Base-by-base conservation (phyloP, 2,888 invertebrate genomes). In the Carterocephalus palaemon region DNA sequence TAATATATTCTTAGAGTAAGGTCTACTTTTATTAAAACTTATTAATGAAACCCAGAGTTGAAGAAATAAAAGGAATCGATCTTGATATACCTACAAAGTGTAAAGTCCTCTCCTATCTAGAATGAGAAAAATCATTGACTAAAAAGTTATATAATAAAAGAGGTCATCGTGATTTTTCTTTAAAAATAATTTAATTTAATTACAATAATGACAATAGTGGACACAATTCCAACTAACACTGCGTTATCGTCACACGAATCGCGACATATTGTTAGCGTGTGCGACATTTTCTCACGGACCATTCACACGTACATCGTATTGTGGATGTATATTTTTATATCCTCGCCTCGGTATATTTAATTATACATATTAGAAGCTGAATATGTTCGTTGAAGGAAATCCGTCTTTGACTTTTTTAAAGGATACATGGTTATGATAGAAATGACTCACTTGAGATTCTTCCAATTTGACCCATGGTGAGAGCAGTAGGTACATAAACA, bases 281-380 rank as follows among this genome's bases (percentile, higher is more conserved):
- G 49, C 34, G 43, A 52, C 56, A 49, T 50, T 48, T 54, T 16
- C 12, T 6, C 19, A 31, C 36, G 47, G 9, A 4, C 28, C 9
- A 36, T 47, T 47, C 47, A 47, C 41, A 47, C 34, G 34, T 40
- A 34, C 16, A 13, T 13, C 3, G 15, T 38, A 34, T 40, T 17
- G 39, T 46, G 34, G 33, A 46, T 28, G 34, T 40, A 46, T 28
- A 42, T 28, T 33, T 19, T 22, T 33, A 42, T 43, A 36, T 43
- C 29, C 43, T 36, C 43, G 36, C 36, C 22, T 43, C 29, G 12
- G 9, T 36, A 15, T 43, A 36, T 43, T 43, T 43, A 43, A 43
- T 43, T 43, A 43, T 34, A 36, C n/a, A 2, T 26, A 23, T 33
- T 26, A 19, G 13, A 13, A 34, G 10, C 15, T 22, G 28, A 32